Evolutionary conservation across 2,113 vertebrate genomes (phyloP).

Genomic region (Alethe castanea): DNA sequence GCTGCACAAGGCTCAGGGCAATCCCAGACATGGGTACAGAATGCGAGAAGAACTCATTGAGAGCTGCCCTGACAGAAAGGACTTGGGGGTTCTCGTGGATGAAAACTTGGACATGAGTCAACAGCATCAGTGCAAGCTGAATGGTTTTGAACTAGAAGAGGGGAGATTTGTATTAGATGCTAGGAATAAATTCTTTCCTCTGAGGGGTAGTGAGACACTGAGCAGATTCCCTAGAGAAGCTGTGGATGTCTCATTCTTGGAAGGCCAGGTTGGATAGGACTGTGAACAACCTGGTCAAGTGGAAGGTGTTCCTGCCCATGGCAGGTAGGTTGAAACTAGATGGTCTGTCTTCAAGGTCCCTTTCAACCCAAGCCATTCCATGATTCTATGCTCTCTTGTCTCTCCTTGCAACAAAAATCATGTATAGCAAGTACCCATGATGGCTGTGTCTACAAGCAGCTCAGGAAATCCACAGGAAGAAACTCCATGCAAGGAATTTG

Average conservation of each 20-base stretch:
- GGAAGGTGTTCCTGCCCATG: neutral
- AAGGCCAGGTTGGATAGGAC: neutral
- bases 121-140: neutral
- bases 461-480: neutral
- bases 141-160: neutral
- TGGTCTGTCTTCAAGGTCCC: neutral
- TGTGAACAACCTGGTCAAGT: neutral
- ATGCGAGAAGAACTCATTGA: neutral
- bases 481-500: neutral
- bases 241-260: neutral
- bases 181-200: neutral
- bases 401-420: constrained; percentile 10
- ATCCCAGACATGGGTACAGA: neutral
- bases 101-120: neutral
- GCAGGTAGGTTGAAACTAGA: neutral
- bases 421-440: neutral
- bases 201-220: neutral
- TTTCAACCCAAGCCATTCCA: neutral
- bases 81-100: neutral
- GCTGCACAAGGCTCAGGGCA: neutral
- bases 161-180: neutral
- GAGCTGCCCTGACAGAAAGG: neutral
- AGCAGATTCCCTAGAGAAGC: neutral
- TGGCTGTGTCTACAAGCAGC: neutral
- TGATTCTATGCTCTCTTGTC: neutral